Evolutionary conservation across 1,140 invertebrate genomes (phyloP).

Genomic region (Drosophila bipectinata): DNA sequence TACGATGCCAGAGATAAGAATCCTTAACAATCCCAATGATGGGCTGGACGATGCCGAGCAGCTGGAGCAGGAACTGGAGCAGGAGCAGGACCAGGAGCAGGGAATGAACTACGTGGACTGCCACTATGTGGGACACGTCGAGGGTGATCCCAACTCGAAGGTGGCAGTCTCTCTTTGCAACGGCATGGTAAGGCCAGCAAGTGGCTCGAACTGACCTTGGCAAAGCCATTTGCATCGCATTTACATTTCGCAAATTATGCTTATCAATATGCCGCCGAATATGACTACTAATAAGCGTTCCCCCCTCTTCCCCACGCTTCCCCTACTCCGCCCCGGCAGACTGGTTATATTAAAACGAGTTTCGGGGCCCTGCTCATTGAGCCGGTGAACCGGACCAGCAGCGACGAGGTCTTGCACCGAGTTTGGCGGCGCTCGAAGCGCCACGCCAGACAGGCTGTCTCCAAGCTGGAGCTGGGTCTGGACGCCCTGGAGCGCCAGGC

Average conservation of each 20-base stretch:
- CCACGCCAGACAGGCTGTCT: conserved; percentile 78
- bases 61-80: conserved; percentile 76
- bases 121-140: conserved; percentile 89
- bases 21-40: conserved; percentile 85
- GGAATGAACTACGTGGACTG: conserved; percentile 85
- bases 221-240: conserved; percentile 57
- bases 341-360: conserved; percentile 87
- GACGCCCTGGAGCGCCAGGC: conserved; percentile 35
- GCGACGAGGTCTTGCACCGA: conserved; percentile 73
- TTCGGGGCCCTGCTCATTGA: conserved; percentile 87
- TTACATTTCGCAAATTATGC: conserved; percentile 67
- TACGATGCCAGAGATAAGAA: conserved; percentile 86
- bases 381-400: conserved; percentile 85
- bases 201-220: conserved; percentile 53
- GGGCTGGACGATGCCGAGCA: conserved; percentile 50
- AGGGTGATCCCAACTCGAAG: conserved; percentile 87
- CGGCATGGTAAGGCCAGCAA: conserved; percentile 87
- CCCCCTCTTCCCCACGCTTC: neutral
- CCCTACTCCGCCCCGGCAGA: conserved; percentile 83
- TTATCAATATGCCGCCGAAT: conserved; percentile 71
- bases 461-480: conserved; percentile 67
- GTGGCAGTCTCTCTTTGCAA: conserved; percentile 90
- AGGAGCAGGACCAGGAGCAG: conserved; percentile 68
- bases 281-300: conserved; percentile 68
- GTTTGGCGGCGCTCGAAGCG: conserved; percentile 76